These are phyloP conservation scores for Drosophila takahashii DNA, from an alignment of 1,140 invertebrate genomes.

Conservation along the genomic window DNA sequence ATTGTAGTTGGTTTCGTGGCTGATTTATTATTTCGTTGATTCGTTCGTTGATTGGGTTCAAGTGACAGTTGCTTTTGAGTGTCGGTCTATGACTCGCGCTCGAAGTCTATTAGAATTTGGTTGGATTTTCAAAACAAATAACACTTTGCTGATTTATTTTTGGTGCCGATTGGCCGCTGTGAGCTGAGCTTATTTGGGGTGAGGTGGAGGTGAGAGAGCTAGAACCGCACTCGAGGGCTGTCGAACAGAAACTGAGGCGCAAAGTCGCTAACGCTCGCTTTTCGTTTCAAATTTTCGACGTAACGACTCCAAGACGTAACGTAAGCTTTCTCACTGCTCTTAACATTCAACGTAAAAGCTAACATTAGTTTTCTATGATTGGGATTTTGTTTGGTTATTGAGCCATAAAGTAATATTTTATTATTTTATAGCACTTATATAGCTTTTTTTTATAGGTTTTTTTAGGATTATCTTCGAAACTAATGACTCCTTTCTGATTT, in stretches of 20 bases:
- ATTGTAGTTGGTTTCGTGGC: conserved; percentile 50
- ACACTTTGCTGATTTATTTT: conserved; percentile 34
- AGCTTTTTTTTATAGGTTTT: too few species aligned
- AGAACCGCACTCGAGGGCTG: conserved; percentile 65
- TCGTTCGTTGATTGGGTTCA: conserved; percentile 76
- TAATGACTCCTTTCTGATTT: too few species aligned
- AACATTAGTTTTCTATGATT: conserved; percentile 13
- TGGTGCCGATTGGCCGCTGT: neutral
- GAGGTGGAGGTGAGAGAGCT: neutral
- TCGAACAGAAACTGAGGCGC: conserved; percentile 62
- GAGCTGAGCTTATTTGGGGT: neutral
- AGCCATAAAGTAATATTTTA: neutral
- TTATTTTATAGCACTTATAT: too few species aligned
- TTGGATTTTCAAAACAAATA: conserved; percentile 46
- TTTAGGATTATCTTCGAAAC: too few species aligned
- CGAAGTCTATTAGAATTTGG: conserved; percentile 27
- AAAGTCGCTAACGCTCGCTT: conserved; percentile 48
- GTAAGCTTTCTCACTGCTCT: conserved; percentile 25
- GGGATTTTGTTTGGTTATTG: neutral
- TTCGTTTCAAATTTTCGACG: conserved; percentile 55
- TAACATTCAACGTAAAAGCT: conserved; percentile 11
- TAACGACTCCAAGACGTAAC: conserved; percentile 19
- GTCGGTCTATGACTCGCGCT: conserved; percentile 14
- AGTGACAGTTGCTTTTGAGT: conserved; percentile 61
- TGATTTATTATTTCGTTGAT: conserved; percentile 59